Percentiles rank a stretch among this genome's conserved stretches.
Conservation (phyloP, 2,888 invertebrate species). For the Ethmia dodecea region DNA sequence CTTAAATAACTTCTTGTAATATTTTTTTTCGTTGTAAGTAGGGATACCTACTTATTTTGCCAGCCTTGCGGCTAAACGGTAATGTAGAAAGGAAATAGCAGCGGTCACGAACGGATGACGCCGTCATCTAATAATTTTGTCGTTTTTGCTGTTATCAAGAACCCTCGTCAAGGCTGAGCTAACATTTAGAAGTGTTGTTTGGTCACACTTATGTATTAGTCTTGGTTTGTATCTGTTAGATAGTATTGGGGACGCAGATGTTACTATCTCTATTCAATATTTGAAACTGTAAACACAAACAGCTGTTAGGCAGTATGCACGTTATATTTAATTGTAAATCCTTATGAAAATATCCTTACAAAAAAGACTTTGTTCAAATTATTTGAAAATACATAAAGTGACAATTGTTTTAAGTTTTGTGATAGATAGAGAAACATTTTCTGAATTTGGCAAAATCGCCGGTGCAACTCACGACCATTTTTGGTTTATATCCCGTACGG, state of each 20-base stretch:
- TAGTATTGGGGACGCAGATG: constrained; percentile 35
- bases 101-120: constrained; percentile 49
- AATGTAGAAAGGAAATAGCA: constrained; percentile 47
- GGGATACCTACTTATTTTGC: constrained; percentile 3
- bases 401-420: no score
- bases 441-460: constrained; percentile 36
- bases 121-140: constrained; percentile 40
- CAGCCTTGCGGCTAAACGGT: constrained; percentile 45
- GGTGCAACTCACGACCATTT: constrained; percentile 40
- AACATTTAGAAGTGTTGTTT: constrained; percentile 1
- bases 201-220: not conserved
- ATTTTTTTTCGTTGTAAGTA: not conserved
- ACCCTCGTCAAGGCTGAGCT: constrained; percentile 32
- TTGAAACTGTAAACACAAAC: no score
- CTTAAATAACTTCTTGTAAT: no score
- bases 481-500: constrained; percentile 58
- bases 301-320: no score
- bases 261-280: no score
- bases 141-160: constrained; percentile 37
- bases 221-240: constrained; percentile 3
- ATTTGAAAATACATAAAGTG: no score
- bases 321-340: no score
- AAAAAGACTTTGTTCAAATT: no score
- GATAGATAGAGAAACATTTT: constrained; percentile 8
- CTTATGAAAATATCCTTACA: no score